These are phyloP conservation scores for Pangasius djambal DNA, from an alignment of 2,797 vertebrate species.

Conservation along the genomic window DNA sequence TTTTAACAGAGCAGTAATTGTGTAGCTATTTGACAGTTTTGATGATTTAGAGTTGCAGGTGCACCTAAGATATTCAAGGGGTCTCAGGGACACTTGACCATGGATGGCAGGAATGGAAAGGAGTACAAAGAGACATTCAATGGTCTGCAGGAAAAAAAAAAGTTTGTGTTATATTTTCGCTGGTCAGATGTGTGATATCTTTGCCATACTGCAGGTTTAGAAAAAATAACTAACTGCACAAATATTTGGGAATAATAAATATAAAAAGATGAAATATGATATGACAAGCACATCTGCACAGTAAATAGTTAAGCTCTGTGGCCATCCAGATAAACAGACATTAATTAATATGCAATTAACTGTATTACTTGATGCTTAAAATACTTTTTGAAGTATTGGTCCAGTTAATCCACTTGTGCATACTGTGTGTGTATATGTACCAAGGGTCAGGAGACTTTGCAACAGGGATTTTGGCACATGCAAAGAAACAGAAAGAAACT, in stretches of 20 bases:
- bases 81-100: not conserved
- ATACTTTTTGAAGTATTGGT: not conserved
- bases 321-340: not conserved
- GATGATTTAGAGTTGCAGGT: slow-evolving; percentile 15
- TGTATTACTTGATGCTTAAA: not conserved
- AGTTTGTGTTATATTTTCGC: not conserved
- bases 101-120: not conserved
- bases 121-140: not conserved
- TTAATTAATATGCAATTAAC: not conserved
- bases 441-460: not conserved
- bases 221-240: not conserved
- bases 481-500: not conserved
- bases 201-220: not conserved
- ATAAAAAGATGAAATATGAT: not conserved
- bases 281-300: not conserved
- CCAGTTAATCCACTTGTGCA: not conserved
- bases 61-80: not conserved
- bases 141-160: not conserved
- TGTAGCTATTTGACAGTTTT: slow-evolving; percentile 32
- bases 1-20: slow-evolving; percentile 47
- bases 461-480: not conserved
- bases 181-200: not conserved
- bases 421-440: not conserved
- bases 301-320: not conserved
- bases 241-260: not conserved